A percentile compares a stretch with the other conserved stretches of the same genome.
Evolutionary conservation across 2,113 vertebrate genomes (phyloP).

Genomic region (Ciconia boyciana): DNA sequence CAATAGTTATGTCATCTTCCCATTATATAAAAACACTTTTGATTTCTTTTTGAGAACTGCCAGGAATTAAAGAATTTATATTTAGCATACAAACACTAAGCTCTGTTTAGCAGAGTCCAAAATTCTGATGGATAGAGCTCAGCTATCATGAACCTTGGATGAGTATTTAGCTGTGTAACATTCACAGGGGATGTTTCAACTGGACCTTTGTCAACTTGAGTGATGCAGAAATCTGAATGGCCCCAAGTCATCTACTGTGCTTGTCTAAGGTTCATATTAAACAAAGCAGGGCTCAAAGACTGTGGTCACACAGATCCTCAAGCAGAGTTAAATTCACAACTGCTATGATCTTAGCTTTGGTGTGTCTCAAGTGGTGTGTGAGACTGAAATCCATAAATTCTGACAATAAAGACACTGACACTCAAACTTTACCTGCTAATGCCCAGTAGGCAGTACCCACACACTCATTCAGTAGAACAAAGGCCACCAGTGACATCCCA

Average conservation of each 20-base stretch:
- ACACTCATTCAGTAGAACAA: constrained; percentile 82
- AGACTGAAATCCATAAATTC: not conserved
- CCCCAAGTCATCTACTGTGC: not conserved
- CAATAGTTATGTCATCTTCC: not conserved
- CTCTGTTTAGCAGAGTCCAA: not conserved
- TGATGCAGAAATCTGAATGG: not conserved
- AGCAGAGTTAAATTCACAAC: not conserved
- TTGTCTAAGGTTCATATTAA: not conserved
- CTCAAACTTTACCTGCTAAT: constrained; percentile 73
- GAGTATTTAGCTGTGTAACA: not conserved
- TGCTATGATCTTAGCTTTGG: not conserved
- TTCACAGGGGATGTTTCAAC: not conserved
- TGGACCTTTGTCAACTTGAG: not conserved
- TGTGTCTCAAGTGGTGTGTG: not conserved
- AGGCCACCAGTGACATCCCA: constrained; percentile 82
- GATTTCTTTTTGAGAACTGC: not conserved
- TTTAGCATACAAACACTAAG: not conserved
- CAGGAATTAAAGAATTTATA: not conserved
- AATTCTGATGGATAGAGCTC: not conserved
- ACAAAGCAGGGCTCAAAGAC: not conserved
- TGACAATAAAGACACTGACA: not conserved
- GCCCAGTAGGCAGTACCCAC: constrained; percentile 83
- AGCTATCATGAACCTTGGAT: not conserved
- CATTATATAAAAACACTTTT: not conserved
- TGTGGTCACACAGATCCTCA: not conserved